Evolutionary conservation across 2,113 vertebrate genomes (phyloP).

Genomic region (Eptesicus fuscus): DNA sequence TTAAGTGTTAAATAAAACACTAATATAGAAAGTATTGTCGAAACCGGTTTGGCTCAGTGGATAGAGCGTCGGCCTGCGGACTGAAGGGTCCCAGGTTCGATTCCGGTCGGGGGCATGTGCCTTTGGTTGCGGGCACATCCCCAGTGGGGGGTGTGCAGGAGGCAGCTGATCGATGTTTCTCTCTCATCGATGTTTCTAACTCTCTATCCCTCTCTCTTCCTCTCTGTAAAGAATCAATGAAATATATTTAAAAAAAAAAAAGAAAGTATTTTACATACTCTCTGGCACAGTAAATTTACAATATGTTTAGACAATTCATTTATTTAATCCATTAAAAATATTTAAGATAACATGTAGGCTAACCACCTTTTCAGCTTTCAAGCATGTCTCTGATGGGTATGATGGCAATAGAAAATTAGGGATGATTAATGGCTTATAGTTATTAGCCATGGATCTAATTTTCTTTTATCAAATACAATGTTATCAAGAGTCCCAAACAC

Average conservation of each 20-base stretch:
- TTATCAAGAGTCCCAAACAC: background rate
- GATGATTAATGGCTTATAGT: background rate
- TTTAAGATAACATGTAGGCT: background rate
- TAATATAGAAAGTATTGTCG: background rate
- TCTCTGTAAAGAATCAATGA: too few relatives aligned
- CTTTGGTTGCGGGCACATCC: too few relatives aligned
- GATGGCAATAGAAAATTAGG: background rate
- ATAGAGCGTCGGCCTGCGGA: too few relatives aligned
- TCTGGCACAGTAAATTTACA: background rate
- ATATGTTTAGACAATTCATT: background rate
- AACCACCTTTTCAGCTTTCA: background rate
- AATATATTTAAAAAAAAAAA: too few relatives aligned
- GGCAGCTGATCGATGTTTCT: too few relatives aligned
- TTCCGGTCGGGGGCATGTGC: too few relatives aligned
- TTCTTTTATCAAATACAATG: constrained; percentile 9
- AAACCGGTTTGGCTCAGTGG: too few relatives aligned
- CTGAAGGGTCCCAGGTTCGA: too few relatives aligned
- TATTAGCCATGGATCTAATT: background rate
- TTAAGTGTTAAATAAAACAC: background rate
- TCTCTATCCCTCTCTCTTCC: too few relatives aligned
- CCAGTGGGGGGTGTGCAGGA: too few relatives aligned
- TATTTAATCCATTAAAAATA: background rate
- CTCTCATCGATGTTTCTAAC: too few relatives aligned
- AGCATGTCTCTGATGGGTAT: background rate
- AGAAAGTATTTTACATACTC: background rate